Evolutionary conservation across 2,888 invertebrate genomes (phyloP), one percentile per base, ranked within the genome.

Genomic region (Heliconius hortense): DNA sequence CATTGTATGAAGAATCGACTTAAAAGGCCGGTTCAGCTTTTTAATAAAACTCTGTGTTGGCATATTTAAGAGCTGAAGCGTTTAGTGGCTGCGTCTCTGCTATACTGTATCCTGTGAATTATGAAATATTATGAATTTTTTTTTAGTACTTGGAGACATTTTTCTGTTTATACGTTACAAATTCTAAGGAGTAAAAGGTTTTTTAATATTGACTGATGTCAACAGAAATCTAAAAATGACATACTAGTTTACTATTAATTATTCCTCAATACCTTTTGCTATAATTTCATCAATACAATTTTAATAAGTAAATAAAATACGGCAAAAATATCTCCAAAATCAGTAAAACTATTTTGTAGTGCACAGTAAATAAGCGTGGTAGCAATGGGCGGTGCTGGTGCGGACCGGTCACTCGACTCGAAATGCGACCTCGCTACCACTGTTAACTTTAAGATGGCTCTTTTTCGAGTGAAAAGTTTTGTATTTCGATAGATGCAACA

Each of bases 391-490:
- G 84, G 82, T 67, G 69, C 81, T 79, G 82, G 82, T 80, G 78
- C 80, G 83, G 81, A 79, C 82, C 80, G 88, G 89, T 89, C 90
- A 90, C 88, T 91, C 85, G 86, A 84, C 85, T 85, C 84, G 84
- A 88, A 88, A 88, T 86, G 85, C 87, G 84, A 85, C 83, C 82
- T 81, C 81, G 77, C 82, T 85, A 85, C 86, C 84, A 82, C 81
- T 82, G 79, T 80, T 82, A 87, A 88, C 88, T 90, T 88, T 85
- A 85, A 88, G 88, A 87, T 87, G 87, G 84, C 87, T 87, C 86
- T 88, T 89, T 89, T 89, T 89, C 84, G 83, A 88, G 86, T 87
- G 85, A 82, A 86, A 89, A 88, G 86, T 90, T 92, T 88, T 86
- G 86, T 90, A 88, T 91, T 90, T 89, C 84, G 84, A 82, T 71